Evolutionary conservation across 2,888 invertebrate species (phyloP).

Genomic region (Ornithoptera alexandrae): DNA sequence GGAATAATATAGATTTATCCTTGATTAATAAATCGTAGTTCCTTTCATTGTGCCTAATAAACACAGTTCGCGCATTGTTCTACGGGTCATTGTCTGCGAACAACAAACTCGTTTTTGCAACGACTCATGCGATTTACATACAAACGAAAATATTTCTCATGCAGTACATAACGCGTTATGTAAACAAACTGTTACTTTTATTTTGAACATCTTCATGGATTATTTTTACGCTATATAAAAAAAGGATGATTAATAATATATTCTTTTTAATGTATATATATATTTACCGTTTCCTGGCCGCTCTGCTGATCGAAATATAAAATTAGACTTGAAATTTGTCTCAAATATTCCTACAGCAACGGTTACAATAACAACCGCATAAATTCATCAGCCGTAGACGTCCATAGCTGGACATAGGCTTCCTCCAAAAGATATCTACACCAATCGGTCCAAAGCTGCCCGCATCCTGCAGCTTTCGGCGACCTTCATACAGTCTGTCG

Average conservation of each 20-base stretch:
- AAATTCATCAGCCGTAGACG: no score
- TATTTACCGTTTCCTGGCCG: no score
- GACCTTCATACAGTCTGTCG: no score
- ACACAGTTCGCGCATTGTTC: conserved; percentile 52
- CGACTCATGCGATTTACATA: conserved; percentile 57
- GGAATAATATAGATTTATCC: conserved; percentile 23
- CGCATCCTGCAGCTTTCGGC: no score
- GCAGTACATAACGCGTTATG: conserved; percentile 45
- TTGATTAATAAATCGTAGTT: conserved; percentile 40
- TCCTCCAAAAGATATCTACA: no score
- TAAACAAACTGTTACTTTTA: conserved; percentile 35
- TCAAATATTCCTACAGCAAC: no score
- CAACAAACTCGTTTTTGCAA: conserved; percentile 46
- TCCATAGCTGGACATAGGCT: no score
- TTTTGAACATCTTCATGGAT: not conserved
- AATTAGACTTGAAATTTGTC: no score
- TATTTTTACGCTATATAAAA: not conserved
- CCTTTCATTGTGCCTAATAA: conserved; percentile 60
- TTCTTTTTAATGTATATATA: no score
- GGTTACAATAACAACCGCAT: no score
- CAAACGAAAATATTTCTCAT: conserved; percentile 53
- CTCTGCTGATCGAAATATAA: no score
- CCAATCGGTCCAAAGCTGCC: no score
- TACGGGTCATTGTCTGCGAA: conserved; percentile 58
- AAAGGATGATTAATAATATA: not conserved